phyloP scores from a whole-genome alignment of 2,797 vertebrate genomes.

The Heteromormyrus szaboi region DNA sequence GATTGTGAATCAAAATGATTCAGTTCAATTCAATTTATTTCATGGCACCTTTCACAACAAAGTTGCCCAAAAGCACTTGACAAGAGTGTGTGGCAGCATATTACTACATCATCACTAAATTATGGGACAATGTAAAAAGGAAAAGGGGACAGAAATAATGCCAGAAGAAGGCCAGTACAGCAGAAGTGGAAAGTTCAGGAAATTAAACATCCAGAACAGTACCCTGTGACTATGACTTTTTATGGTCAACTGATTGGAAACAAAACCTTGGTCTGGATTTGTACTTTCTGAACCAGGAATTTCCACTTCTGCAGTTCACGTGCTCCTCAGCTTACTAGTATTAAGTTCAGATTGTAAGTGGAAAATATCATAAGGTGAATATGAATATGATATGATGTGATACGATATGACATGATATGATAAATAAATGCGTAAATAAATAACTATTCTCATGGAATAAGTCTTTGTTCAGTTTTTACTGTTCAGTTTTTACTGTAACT shows the following conservation, averaged over 20 bases:
- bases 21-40: neutral
- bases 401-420: neutral
- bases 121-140: neutral
- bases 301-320: neutral
- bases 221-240: neutral
- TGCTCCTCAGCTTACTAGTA: neutral
- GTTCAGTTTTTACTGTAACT: neutral
- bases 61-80: neutral
- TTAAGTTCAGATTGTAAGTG: neutral
- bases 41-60: neutral
- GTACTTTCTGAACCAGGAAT: neutral
- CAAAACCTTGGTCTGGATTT: neutral
- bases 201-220: neutral
- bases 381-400: neutral
- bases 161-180: neutral
- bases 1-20: neutral
- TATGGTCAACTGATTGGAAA: neutral
- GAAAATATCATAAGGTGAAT: neutral
- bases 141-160: neutral
- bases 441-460: neutral
- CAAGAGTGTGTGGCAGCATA: neutral
- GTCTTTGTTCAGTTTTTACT: neutral
- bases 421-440: neutral
- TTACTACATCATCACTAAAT: neutral
- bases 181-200: neutral